phyloP scores from a whole-genome alignment of 2,888 invertebrate genomes.

The Notodonta ziczac region DNA sequence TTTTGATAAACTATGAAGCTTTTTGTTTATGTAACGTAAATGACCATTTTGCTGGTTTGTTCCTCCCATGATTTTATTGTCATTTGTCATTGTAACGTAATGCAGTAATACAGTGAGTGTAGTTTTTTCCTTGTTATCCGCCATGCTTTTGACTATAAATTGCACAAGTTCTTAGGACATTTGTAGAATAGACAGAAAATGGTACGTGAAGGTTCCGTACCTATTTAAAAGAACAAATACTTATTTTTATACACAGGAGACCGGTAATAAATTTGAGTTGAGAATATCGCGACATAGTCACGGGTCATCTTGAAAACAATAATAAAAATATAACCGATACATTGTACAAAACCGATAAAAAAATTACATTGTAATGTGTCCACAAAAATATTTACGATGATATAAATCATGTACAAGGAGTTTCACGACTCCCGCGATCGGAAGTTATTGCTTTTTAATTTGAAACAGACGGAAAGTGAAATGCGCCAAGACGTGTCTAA shows the following conservation, averaged over 20 bases:
- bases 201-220: no score
- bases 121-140: no score
- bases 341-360: constrained; percentile 19
- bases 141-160: no score
- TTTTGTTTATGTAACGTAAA: not conserved
- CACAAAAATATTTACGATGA: constrained; percentile 44
- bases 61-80: no score
- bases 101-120: no score
- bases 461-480: constrained; percentile 59
- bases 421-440: constrained; percentile 39
- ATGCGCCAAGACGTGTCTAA: constrained; percentile 31
- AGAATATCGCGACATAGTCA: not conserved
- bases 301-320: constrained; percentile 2
- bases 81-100: no score
- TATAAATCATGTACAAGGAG: constrained; percentile 56
- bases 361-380: constrained; percentile 30
- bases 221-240: not conserved
- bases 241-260: no score
- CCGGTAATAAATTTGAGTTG: not conserved
- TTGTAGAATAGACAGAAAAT: no score
- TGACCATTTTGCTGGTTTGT: no score
- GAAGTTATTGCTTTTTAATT: constrained; percentile 63
- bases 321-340: constrained; percentile 2
- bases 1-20: not conserved
- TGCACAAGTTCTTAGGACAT: no score